Percentiles rank a stretch among this genome's conserved stretches.
phyloP scores from a whole-genome alignment of 2,113 vertebrate species.

The Perca flavescens region DNA sequence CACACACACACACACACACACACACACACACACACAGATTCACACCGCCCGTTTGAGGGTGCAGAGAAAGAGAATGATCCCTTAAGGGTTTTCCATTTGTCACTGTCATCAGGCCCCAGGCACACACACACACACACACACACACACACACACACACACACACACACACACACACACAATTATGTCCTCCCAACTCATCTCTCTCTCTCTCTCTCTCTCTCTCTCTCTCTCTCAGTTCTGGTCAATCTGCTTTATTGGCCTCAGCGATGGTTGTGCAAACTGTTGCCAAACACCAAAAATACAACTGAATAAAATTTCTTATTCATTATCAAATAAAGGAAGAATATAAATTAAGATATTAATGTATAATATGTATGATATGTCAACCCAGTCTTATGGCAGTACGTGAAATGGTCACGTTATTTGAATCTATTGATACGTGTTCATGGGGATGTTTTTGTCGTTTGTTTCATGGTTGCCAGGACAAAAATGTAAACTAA shows the following conservation, averaged over 20 bases:
- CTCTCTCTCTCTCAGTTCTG: neutral
- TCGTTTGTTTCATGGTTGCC: too few species aligned
- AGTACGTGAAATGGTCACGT: too few species aligned
- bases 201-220: neutral
- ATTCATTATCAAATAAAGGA: too few species aligned
- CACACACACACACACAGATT: slow-evolving; percentile 5
- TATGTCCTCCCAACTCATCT: neutral
- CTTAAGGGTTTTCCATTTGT: slow-evolving; percentile 66
- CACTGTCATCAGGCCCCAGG: slow-evolving; percentile 56
- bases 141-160: slow-evolving; percentile 1
- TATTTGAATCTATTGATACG: too few species aligned
- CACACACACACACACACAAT: slow-evolving; percentile 4
- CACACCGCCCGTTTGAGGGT: neutral
- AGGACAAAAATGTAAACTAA: too few species aligned
- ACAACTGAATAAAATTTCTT: neutral
- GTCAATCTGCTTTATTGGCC: slow-evolving; percentile 11
- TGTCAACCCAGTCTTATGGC: too few species aligned
- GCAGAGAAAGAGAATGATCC: slow-evolving; percentile 51
- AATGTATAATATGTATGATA: neutral
- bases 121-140: neutral
- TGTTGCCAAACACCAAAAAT: slow-evolving; percentile 27
- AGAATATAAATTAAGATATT: neutral
- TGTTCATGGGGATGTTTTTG: too few species aligned
- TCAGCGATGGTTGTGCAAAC: neutral
- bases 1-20: slow-evolving; percentile 4